A percentile compares a stretch with the other conserved stretches of the same genome.
Evolutionary conservation across 2,888 invertebrate species (phyloP).

Genomic region (Papilio protenor): DNA sequence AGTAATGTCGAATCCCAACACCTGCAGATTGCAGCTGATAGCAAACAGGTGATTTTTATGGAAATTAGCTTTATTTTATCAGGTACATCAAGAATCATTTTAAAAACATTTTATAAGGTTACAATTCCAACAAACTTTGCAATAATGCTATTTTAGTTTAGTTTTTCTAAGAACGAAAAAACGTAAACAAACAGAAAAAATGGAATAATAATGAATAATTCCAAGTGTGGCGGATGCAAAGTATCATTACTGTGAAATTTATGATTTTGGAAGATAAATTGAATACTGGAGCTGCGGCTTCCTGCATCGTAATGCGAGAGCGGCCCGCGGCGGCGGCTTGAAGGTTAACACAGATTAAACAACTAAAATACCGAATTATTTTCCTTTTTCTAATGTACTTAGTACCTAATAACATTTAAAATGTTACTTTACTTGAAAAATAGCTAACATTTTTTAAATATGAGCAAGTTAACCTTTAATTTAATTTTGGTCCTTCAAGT

Average conservation of each 20-base stretch:
- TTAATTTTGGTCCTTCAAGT: not conserved
- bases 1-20: constrained; percentile 16
- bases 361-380: constrained; percentile 54
- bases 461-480: not conserved
- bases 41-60: constrained; percentile 32
- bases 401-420: not conserved
- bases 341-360: constrained; percentile 72
- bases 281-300: constrained; percentile 77
- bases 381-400: not conserved
- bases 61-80: constrained; percentile 9
- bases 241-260: constrained; percentile 79
- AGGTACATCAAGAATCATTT: not conserved
- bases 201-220: constrained; percentile 40
- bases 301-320: constrained; percentile 78
- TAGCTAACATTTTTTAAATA: not conserved
- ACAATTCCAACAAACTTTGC: not conserved
- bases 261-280: constrained; percentile 82
- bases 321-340: constrained; percentile 58
- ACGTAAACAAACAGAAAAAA: constrained; percentile 15
- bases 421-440: not conserved
- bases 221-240: constrained; percentile 70
- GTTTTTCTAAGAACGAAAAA: not conserved
- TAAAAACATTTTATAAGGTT: not conserved
- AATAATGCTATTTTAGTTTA: not conserved
- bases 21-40: constrained; percentile 35